Base-by-base conservation (phyloP, 2,797 vertebrate species). In the Neostethus bicornis region DNA sequence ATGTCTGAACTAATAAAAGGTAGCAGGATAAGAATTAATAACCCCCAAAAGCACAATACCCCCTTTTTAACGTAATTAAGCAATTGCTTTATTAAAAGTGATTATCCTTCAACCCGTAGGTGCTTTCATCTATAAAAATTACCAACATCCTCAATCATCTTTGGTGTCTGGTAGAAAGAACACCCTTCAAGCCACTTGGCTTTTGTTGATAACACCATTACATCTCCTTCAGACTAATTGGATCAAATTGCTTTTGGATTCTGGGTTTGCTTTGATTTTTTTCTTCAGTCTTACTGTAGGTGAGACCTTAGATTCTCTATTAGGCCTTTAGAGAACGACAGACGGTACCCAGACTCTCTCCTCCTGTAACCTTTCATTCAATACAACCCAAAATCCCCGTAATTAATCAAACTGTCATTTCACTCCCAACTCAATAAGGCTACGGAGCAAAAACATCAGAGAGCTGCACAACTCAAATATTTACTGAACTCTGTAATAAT, bases 391-490 rank as follows among this genome's bases (percentile, higher is more conserved):
- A 55, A 65, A 54, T 46, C 61, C 37, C 65, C 60, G 74, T 65
- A 52, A 83, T 83, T 79, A 83, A 79, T 81, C 75, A 83, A 68
- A 50, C 59, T 77, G 78, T 75, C 66, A 38, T 41, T 61, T 62
- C 37, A 57, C 58, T 52, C 77, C 73, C 71, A 75, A 52, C 34
- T 59, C 32, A 55, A 64, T 34, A 55, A 45, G 35, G 52, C 17
- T 31, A 2, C 13, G 5, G 43, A 73, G 67, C 56, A 51, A 45
- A 59, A 59, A 46, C 48, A 52, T 56, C 51, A 58, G 42, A 59
- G 48, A 13, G 20, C 17, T 28, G 24, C 37, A 26, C 48, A 35
- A 26, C 64, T 64, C 39, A 70, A 66, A 77, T 64, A 72, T 70
- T 66, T 69, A 43, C 57, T 1, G 4, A 53, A 44, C 42, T 46